Percentiles rank a stretch among this genome's conserved stretches.
phyloP scores from a whole-genome alignment of 1,140 invertebrate genomes.

The Heterodera carotae region DNA sequence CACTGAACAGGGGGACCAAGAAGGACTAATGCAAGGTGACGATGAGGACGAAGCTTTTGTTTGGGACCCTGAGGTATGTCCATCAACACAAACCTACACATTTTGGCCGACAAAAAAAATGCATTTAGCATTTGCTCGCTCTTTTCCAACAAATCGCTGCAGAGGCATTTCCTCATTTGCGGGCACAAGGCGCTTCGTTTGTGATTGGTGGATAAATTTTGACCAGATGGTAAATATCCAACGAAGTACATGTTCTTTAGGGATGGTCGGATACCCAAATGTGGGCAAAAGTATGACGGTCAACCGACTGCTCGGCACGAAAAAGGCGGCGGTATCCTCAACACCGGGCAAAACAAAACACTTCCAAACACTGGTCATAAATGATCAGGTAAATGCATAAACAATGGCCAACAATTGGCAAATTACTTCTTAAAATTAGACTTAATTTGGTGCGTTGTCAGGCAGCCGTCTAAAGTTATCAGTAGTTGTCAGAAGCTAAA shows the following conservation, averaged over 20 bases:
- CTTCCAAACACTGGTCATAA: conserved; percentile 71
- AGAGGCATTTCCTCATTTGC: background rate
- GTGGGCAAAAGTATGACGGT: conserved; percentile 99
- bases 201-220: background rate
- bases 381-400: conserved; percentile 38
- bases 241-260: conserved; percentile 77
- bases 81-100: background rate
- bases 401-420: too few relatives aligned
- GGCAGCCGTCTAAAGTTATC: too few relatives aligned
- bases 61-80: background rate
- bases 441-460: too few relatives aligned
- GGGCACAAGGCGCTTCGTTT: background rate
- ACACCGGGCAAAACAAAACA: conserved; percentile 96
- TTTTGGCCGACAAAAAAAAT: too few relatives aligned
- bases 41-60: background rate
- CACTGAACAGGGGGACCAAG: background rate
- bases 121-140: background rate
- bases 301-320: conserved; percentile 83
- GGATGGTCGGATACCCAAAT: conserved; percentile 94
- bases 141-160: background rate
- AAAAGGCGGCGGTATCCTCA: conserved; percentile 91
- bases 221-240: background rate
- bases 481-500: too few relatives aligned
- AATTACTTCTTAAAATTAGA: too few relatives aligned
- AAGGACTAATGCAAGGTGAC: background rate